Base-by-base conservation (phyloP, 2,113 vertebrate genomes). In the Scolopax mira region DNA sequence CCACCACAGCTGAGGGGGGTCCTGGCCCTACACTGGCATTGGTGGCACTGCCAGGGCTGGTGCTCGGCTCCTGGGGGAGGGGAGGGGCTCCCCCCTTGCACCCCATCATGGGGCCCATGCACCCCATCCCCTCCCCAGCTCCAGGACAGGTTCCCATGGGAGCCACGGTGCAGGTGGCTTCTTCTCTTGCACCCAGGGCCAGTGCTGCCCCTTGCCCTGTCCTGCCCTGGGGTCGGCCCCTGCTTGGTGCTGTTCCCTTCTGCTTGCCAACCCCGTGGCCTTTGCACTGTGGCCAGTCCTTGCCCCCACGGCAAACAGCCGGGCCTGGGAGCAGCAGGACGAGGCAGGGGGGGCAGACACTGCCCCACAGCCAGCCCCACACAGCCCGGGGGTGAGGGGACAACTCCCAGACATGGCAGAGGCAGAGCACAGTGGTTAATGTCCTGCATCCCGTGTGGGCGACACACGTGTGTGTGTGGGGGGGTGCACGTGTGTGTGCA, bases 271-370 rank as follows among this genome's bases (percentile, higher is more conserved):
- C 12, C 24, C 0, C 3, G 7, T 9, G 73, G 31, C 82, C 81
- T 72, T 93, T 93, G 90, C 81, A 8, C 97, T 44, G 6, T 15
- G 25, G 42, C 37, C 28, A 25, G 96, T 88, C 97, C 80, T 85
- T 62, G 77, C 35, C 54, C 78, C 74, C 67, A 30, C 2, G 3
- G 75, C 79, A 41, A 73, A 72, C 61, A 30, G 91, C 65, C 25
- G 31, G 4, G 27, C 62, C 62, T 5, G 11, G 41, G 37, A 54
- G 55, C 64, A 4, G 9, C 13, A 52, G 10, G 1, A 31, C 10
- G 31, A 1, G 3, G 25, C 67, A 24, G 39, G 30, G 18, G 8
- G 30, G 7, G 6, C 60, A 39, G 24, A 21, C 3, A 1, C 39
- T 33, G 75, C 11, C 31, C 17, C 24, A 39, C 25, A 7, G 37